phyloP scores from a whole-genome alignment of 2,797 vertebrate genomes.

The Momotus momota region DNA sequence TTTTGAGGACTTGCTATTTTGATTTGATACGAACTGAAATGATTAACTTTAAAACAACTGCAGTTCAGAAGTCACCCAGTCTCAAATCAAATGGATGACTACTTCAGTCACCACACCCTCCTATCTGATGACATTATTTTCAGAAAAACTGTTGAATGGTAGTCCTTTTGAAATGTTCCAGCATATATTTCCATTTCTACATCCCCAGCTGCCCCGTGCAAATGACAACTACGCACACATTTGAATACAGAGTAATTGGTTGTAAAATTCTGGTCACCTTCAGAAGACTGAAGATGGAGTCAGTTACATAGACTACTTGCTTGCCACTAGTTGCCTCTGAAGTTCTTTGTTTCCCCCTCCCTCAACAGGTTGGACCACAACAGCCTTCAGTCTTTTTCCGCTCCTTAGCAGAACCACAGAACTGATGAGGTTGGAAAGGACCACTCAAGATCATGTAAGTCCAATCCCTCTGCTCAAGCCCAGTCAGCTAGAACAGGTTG shows the following conservation, averaged over 20 bases:
- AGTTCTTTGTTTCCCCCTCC: neutral
- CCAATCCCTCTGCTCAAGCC: neutral
- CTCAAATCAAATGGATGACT: neutral
- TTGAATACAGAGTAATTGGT: neutral
- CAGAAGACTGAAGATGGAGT: neutral
- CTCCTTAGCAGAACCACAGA: neutral
- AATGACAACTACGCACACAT: neutral
- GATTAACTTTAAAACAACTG: neutral
- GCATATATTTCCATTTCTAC: neutral
- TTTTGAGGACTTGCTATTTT: neutral
- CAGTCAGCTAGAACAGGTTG: neutral
- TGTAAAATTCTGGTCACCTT: neutral
- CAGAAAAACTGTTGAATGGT: neutral
- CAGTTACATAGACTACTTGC: neutral
- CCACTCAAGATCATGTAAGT: neutral
- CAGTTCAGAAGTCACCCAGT: neutral
- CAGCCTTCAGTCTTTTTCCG: neutral
- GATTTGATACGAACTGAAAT: neutral
- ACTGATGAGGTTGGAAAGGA: neutral
- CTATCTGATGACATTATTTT: neutral
- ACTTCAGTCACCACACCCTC: constrained; percentile 35
- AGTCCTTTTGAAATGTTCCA: neutral
- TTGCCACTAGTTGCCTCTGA: neutral
- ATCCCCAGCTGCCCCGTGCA: neutral
- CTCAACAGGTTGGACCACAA: neutral